Evolutionary conservation across 2,888 invertebrate species (phyloP), one percentile per base, ranked within the genome.

Genomic region (Lypha dubia): DNA sequence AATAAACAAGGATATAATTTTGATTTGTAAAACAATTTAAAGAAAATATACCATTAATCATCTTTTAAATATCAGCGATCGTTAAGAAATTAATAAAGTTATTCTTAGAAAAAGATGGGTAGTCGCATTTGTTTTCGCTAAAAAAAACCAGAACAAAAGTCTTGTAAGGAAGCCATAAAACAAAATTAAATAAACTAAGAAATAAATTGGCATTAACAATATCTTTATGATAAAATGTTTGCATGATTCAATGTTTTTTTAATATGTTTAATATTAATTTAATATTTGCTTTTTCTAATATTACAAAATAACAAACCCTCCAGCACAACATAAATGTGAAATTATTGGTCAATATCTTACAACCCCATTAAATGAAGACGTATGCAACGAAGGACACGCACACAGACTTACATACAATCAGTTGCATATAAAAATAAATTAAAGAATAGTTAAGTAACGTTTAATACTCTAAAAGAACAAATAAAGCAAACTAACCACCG

Each of bases 261-360:
- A 71, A 79, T 71, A 56, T 28, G 1, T 9, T 56, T 46, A 56
- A 63, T 53, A 32, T 46, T 32, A 44, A 24, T 22, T 63, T 22
- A 15, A 4, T 35, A 22, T 53, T 44, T 1, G n/a, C 4, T 70
- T 62, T 49, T 49, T 38, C 11, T 79, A 32, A 20, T 44, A 17
- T 49, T 20, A 60, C 22, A 56, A 79, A 68, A 28, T 53, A 76
- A 62, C 22, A 51, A 32, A 11, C 75, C 53, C 71, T 15, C 4
- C 17, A 46, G 41, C 22, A 17, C 5, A 60, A 51, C 20, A 70
- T 84, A 74, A 81, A 84, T 74, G 63, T 74, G 63, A 81, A 84
- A 58, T 84, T 81, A 81, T 84, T 81, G 74, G 68, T 63, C 73
- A 81, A 74, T 77, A 81, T 63, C 84, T 77, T 63, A 74, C 75